Percentiles rank a stretch among this genome's conserved stretches.
These are phyloP conservation scores for Lasioglossum albipes DNA, from an alignment of 1,140 invertebrate genomes.

Conservation along the genomic window DNA sequence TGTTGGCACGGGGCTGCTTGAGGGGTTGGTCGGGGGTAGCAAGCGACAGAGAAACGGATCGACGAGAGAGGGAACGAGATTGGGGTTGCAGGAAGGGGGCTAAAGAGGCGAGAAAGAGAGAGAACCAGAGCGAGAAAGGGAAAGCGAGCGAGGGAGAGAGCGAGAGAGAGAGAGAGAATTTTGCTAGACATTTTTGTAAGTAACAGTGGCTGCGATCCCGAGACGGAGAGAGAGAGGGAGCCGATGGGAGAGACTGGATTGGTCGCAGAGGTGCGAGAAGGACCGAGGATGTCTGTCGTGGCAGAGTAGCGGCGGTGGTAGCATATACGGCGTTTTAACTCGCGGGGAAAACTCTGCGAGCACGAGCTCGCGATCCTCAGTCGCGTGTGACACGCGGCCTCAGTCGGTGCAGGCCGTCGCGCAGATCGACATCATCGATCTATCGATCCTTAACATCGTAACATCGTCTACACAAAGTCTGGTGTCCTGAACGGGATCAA, in stretches of 20 bases:
- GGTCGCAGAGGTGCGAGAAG: neutral
- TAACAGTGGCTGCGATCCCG: too few relatives aligned
- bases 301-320: slow-evolving; percentile 23
- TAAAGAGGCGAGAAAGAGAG: neutral
- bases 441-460: neutral
- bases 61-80: neutral
- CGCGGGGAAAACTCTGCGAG: slow-evolving; percentile 60
- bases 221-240: neutral
- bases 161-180: neutral
- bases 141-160: neutral
- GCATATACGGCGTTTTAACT: slow-evolving; percentile 57
- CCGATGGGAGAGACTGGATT: neutral
- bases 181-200: too few relatives aligned
- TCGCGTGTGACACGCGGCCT: slow-evolving; percentile 69
- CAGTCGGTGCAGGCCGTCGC: slow-evolving; percentile 11
- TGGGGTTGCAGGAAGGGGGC: neutral
- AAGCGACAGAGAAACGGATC: neutral
- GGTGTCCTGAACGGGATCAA: neutral
- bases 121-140: too few relatives aligned
- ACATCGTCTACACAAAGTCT: too few relatives aligned
- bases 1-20: neutral
- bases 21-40: neutral
- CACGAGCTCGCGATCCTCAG: slow-evolving; percentile 60
- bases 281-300: slow-evolving; percentile 37
- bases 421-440: neutral